Percentiles rank a stretch among this genome's conserved stretches.
Conservation (phyloP, 2,113 vertebrate genomes). For the Neolamprologus cancellatus region DNA sequence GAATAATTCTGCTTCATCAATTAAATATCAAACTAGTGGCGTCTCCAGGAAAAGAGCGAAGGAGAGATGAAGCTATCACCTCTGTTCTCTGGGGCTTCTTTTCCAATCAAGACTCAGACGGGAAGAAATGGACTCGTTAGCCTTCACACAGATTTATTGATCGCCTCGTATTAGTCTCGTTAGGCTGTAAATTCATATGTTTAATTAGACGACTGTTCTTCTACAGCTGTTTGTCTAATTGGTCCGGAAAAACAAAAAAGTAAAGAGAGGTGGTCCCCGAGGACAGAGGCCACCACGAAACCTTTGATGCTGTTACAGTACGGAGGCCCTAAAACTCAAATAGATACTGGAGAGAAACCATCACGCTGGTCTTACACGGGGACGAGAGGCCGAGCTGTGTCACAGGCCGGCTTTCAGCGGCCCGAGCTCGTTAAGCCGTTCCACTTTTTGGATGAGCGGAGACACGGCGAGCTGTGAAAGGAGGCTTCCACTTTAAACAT, state of each 20-base stretch:
- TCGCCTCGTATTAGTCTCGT: constrained; percentile 2
- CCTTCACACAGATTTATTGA: constrained; percentile 14
- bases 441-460: constrained; percentile 38
- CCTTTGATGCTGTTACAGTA: not conserved
- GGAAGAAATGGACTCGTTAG: constrained; percentile 25
- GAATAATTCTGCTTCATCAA: constrained; percentile 65
- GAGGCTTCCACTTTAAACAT: constrained; percentile 32
- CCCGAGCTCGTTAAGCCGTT: constrained; percentile 19
- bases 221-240: constrained; percentile 34
- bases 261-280: not conserved
- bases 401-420: constrained; percentile 25
- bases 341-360: not conserved
- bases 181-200: constrained; percentile 21
- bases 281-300: constrained; percentile 12
- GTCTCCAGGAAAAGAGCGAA: constrained; percentile 12
- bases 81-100: constrained; percentile 41
- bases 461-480: constrained; percentile 51
- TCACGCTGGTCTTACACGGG: not conserved
- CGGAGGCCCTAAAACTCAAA: not conserved
- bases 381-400: constrained; percentile 20
- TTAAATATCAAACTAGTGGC: constrained; percentile 63
- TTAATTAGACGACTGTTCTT: constrained; percentile 34
- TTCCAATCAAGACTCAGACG: constrained; percentile 24
- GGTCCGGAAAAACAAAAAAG: not conserved
- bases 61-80: constrained; percentile 57